Base-by-base conservation (phyloP, 2,888 invertebrate species). In the Dorcus parallelipipedus region DNA sequence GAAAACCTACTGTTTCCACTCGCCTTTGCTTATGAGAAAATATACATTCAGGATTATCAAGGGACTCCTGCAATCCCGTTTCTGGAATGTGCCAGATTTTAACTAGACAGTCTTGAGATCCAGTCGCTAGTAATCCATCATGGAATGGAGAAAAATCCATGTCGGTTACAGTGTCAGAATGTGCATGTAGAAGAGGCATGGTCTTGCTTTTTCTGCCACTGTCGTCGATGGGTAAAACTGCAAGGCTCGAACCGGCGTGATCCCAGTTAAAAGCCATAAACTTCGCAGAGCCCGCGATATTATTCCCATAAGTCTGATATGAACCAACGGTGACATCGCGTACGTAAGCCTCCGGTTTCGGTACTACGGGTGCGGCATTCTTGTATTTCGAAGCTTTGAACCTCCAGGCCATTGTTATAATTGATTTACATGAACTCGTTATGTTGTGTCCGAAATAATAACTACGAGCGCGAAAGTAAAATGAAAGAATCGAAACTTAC, bases 321-420 rank as follows among this genome's bases (percentile, higher is more conserved):
- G 93, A 94, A 33, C 95, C 95, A 59, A 96, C 93, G 71, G 89
- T 90, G 68, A 97, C 86, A 77, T 96, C 96, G 67, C 93, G 86
- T 66, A 88, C 77, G 82, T 91, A 89, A 66, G 91, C 90, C 83
- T 97, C 96, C 60, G 95, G 94, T 77, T 96, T 97, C 41, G 96
- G 95, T 73, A 95, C 90, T 73, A 95, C 95, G 45, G 97, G 95
- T 67, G 94, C 91, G 64, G 97, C 95, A 89, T 97, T 97, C 86
- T 97, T 97, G 81, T 94, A 97, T 80, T 97, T 97, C 63, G 96
- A 96, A 76, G 95, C 94, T 84, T 97, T 96, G 82, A 97, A 97
- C 80, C 95, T 86, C 92, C 93, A 93, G 80, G 93, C 92, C 93
- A 94, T 93, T 52, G 41, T 45, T 26, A 5, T 33, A 33, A 33